Base-by-base conservation (phyloP, 1,140 invertebrate genomes). In the Penaeus japonicus region DNA sequence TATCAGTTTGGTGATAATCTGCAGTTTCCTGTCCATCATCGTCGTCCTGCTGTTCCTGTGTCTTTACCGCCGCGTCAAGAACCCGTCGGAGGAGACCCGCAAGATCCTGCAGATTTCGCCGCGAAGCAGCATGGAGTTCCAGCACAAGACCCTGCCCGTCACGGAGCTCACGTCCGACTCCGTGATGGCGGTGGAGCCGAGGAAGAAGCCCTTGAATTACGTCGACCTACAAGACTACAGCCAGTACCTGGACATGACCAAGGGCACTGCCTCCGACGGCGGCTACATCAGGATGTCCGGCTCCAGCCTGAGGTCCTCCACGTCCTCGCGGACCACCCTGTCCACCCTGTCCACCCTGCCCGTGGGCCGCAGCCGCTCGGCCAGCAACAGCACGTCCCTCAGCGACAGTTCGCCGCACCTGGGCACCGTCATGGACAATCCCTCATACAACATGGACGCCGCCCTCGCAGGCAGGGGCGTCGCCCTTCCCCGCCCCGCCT, bases 261-360 rank as follows among this genome's bases (percentile, higher is more conserved):
- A 54, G n/a, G n/a, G 47, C 15, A 32, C 55, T 12, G 32, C 70
- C 27, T 27, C 20, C 12, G 30, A n/a, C 53, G 87, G 77, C 47
- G 73, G 80, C 30, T 88, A 88, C n/a, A 78, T 88, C 27, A 88
- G 83, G 80, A 88, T 88, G 80, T 81, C 87, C 77, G 54, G 54
- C 27, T 75, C 87, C 30, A 83, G 87, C 81, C 59, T 83, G 27
- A 73, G 87, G 62, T 88, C 87, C 4, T 88, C 87, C 4, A 59
- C 73, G 18, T 88, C 87, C 12, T 88, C 87, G n/a, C 83, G 87
- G n/a, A 88, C 87, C 32, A 88, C 87, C 24, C 70, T 88, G n/a
- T 88, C 87, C 22, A 88, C 87, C 27, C 62, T 88, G 22, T 88
- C 87, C 53, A 88, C 80, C 57, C 87, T 83, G n/a, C 80, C 87